Percentiles rank a stretch among this genome's conserved stretches.
Evolutionary conservation across 2,888 invertebrate genomes (phyloP).

Genomic region (Microplitis manilae): DNA sequence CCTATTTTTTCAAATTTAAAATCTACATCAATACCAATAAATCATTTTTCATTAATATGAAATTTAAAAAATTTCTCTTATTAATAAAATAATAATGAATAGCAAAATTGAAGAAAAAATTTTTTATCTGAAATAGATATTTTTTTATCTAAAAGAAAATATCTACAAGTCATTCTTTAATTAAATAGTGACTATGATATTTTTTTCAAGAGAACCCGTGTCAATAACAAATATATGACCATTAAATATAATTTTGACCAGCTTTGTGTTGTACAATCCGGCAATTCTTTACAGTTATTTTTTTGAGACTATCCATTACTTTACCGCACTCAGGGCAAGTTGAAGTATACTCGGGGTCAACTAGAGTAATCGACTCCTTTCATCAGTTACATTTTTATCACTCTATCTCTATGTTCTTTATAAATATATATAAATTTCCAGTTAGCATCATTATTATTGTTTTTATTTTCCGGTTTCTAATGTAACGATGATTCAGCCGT

Average conservation of each 20-base stretch:
- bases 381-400: slow-evolving; percentile 22
- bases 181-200: background rate
- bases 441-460: background rate
- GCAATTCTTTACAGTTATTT: slow-evolving; percentile 12
- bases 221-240: slow-evolving; percentile 14
- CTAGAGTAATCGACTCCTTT: slow-evolving; percentile 37
- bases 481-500: slow-evolving; percentile 33
- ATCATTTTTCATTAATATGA: too few relatives aligned
- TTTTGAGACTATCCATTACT: slow-evolving; percentile 19
- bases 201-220: background rate
- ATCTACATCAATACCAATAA: too few relatives aligned
- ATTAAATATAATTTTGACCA: slow-evolving; percentile 9
- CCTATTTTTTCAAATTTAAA: too few relatives aligned
- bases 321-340: slow-evolving; percentile 14
- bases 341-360: slow-evolving; percentile 27
- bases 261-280: background rate
- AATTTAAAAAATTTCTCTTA: too few relatives aligned
- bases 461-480: background rate
- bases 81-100: too few relatives aligned
- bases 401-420: background rate
- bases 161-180: background rate
- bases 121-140: too few relatives aligned
- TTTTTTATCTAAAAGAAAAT: background rate
- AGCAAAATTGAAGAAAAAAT: too few relatives aligned
- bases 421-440: background rate